phyloP scores from a whole-genome alignment of 2,888 invertebrate species.

The Therioaphis trifolii region DNA sequence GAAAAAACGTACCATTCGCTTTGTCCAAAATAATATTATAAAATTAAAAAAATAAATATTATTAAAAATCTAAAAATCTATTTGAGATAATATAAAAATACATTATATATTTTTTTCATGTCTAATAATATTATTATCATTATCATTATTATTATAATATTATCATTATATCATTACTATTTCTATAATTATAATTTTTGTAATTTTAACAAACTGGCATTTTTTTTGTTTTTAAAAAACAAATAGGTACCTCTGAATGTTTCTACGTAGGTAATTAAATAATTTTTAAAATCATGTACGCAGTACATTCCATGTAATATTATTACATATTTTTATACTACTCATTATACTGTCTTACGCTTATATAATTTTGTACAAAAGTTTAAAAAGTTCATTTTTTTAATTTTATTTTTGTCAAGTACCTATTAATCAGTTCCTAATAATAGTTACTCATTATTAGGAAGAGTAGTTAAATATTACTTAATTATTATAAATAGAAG shows the following conservation, averaged over 20 bases:
- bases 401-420: background rate
- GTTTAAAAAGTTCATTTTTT: background rate
- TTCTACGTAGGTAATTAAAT: background rate
- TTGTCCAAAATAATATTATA: background rate
- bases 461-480: conserved; percentile 18
- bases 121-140: background rate
- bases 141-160: conserved; percentile 16
- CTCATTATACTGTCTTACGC: background rate
- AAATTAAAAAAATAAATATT: background rate
- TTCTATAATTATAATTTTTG: background rate
- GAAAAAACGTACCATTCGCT: background rate
- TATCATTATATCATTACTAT: conserved; percentile 7
- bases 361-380: background rate
- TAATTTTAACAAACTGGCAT: background rate
- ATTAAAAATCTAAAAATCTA: background rate
- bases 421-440: conserved; percentile 48
- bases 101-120: background rate
- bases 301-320: conserved; percentile 44
- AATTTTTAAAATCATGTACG: conserved; percentile 23
- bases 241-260: background rate
- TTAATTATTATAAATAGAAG: background rate
- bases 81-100: background rate
- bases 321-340: background rate
- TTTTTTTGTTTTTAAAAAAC: background rate
- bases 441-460: conserved; percentile 40